These are phyloP conservation scores for Pteronura brasiliensis DNA, from an alignment of 2,113 vertebrate species.

Conservation along the genomic window DNA sequence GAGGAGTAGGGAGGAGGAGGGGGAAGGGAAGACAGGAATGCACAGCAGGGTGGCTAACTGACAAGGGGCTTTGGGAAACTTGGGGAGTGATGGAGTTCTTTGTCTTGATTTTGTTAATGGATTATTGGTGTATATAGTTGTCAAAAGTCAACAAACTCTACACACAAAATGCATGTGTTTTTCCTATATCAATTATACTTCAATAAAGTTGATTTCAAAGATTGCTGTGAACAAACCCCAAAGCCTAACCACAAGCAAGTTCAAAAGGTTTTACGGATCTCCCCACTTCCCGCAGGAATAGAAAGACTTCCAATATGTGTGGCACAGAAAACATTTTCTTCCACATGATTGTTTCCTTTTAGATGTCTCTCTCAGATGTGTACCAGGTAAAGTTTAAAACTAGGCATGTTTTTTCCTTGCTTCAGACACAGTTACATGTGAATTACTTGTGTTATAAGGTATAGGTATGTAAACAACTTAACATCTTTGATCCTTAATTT, in stretches of 20 bases:
- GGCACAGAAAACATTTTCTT: background rate
- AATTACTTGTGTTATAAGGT: background rate
- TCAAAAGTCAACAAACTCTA: background rate
- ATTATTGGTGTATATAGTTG: background rate
- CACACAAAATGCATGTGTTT: background rate
- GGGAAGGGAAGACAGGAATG: accelerated
- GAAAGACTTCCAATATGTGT: background rate
- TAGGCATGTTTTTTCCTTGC: background rate
- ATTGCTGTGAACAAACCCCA: background rate
- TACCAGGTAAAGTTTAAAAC: background rate
- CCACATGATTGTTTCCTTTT: background rate
- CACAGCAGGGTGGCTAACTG: background rate
- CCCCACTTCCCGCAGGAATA: background rate
- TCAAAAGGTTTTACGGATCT: background rate
- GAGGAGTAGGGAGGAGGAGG: background rate
- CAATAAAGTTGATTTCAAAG: background rate
- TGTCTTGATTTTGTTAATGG: background rate
- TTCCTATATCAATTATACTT: background rate
- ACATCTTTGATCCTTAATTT: slow-evolving; percentile 1
- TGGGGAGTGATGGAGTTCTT: background rate
- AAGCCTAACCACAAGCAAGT: background rate
- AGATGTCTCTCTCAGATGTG: background rate
- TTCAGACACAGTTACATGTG: background rate
- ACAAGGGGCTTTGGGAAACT: background rate
- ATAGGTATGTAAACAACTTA: background rate